Percentiles rank a stretch among this genome's conserved stretches.
Conservation (phyloP, 2,797 vertebrate species). For the Numenius phaeopus region DNA sequence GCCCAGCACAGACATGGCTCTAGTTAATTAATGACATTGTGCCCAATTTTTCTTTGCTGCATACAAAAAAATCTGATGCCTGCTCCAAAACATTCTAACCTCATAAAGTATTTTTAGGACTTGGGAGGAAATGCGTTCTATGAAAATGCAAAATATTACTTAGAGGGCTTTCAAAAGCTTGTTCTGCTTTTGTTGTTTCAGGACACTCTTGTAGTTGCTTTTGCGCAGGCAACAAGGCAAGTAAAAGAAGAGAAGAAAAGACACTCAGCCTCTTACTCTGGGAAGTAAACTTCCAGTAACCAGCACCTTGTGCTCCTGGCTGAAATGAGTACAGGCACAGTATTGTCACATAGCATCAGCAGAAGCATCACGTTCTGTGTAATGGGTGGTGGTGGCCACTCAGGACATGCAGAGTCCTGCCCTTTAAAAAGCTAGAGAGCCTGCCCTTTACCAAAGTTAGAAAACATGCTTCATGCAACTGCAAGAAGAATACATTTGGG, state of each 20-base stretch:
- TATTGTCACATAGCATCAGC: not conserved
- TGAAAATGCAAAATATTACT: not conserved
- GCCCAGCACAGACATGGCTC: not conserved
- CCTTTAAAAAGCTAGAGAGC: not conserved
- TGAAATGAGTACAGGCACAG: not conserved
- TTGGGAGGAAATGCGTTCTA: not conserved
- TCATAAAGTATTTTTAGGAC: not conserved
- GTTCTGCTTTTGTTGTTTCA: not conserved
- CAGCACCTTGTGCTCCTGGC: not conserved
- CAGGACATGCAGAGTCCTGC: not conserved
- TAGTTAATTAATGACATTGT: not conserved
- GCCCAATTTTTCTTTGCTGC: not conserved
- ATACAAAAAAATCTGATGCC: not conserved
- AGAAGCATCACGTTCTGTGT: not conserved
- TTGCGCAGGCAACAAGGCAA: not conserved
- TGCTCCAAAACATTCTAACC: not conserved
- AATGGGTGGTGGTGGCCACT: not conserved
- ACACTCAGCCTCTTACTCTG: not conserved
- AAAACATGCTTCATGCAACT: not conserved
- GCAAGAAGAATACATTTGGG: not conserved
- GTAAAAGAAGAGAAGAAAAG: not conserved
- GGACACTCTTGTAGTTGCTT: not conserved
- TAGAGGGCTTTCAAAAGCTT: not conserved
- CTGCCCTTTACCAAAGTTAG: not conserved
- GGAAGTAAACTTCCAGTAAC: not conserved